Conservation (phyloP, 2,797 vertebrate genomes). For the Orientallactaga sibirica region DNA sequence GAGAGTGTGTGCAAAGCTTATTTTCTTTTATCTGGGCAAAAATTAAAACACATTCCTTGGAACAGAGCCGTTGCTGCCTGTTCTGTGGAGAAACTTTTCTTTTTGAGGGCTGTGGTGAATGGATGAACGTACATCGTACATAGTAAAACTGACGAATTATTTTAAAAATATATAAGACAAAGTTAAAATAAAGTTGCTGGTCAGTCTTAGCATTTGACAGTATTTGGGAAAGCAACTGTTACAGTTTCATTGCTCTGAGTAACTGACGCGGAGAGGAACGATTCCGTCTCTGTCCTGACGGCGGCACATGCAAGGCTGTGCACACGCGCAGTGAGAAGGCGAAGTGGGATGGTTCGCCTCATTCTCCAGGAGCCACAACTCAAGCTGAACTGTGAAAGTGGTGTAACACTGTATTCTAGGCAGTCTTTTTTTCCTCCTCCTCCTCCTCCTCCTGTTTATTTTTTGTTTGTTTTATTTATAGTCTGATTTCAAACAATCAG, state of each 20-base stretch:
- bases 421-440: slow-evolving; percentile 89
- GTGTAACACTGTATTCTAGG: slow-evolving; percentile 99
- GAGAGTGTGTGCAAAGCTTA: slow-evolving; percentile 93
- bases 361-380: slow-evolving; percentile 98
- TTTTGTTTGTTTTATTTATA: slow-evolving; percentile 96
- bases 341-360: slow-evolving; percentile 94
- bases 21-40: slow-evolving; percentile 94
- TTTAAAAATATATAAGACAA: slow-evolving; percentile 89
- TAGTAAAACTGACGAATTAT: slow-evolving; percentile 90
- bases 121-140: slow-evolving; percentile 91
- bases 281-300: slow-evolving; percentile 88
- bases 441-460: slow-evolving; percentile 87
- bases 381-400: slow-evolving; percentile 99
- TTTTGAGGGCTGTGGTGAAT: slow-evolving; percentile 94
- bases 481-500: slow-evolving; percentile 99
- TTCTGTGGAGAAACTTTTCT: slow-evolving; percentile 95
- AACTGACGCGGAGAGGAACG: slow-evolving; percentile 89
- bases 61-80: slow-evolving; percentile 94
- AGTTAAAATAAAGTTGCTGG: slow-evolving; percentile 90
- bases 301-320: slow-evolving; percentile 87
- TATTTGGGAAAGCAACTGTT: slow-evolving; percentile 92
- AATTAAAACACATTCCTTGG: slow-evolving; percentile 99
- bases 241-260: slow-evolving; percentile 90
- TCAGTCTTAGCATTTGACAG: slow-evolving; percentile 93
- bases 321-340: slow-evolving; percentile 84